Evolutionary conservation across 2,113 vertebrate species (phyloP).

Genomic region (Phyllopteryx taeniolatus): DNA sequence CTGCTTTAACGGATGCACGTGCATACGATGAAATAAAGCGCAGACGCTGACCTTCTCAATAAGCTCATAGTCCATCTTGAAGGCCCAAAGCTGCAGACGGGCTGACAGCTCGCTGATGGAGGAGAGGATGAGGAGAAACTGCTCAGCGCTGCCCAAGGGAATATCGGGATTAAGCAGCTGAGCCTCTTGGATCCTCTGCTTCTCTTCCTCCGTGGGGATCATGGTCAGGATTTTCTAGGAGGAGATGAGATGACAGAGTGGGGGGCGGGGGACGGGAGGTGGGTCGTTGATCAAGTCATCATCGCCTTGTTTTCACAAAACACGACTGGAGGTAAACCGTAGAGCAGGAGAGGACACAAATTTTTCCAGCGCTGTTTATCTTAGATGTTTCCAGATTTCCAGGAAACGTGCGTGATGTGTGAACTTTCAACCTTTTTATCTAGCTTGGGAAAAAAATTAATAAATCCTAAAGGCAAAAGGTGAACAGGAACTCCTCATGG

Average conservation of each 20-base stretch:
- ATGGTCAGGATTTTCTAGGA: constrained; percentile 95
- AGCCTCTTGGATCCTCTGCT: constrained; percentile 96
- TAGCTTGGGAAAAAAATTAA: constrained; percentile 20
- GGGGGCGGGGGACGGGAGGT: too few relatives aligned
- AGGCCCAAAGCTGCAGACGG: constrained; percentile 96
- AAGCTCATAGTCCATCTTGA: constrained; percentile 97
- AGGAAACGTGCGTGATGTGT: constrained; percentile 37
- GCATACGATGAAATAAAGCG: constrained; percentile 14
- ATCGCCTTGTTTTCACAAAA: constrained; percentile 1
- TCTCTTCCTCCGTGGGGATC: constrained; percentile 96
- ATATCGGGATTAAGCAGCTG: constrained; percentile 89
- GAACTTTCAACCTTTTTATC: constrained; percentile 46
- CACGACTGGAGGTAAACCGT: constrained; percentile 8
- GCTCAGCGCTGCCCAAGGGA: constrained; percentile 90
- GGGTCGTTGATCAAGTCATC: constrained; percentile 30
- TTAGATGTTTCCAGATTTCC: constrained; percentile 31
- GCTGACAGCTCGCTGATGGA: constrained; percentile 93
- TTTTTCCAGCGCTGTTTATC: constrained; percentile 30
- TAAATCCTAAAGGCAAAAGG: constrained; percentile 22
- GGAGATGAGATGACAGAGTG: constrained; percentile 14
- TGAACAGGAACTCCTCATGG: constrained; percentile 14
- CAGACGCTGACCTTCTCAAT: constrained; percentile 85
- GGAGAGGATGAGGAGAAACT: constrained; percentile 94
- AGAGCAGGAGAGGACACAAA: constrained; percentile 15
- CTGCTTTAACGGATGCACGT: constrained; percentile 3